These are phyloP conservation scores for Aplysina aerophoba DNA, from an alignment of 37 sponge, comb jelly and placozoan genomes.

Conservation along the genomic window DNA sequence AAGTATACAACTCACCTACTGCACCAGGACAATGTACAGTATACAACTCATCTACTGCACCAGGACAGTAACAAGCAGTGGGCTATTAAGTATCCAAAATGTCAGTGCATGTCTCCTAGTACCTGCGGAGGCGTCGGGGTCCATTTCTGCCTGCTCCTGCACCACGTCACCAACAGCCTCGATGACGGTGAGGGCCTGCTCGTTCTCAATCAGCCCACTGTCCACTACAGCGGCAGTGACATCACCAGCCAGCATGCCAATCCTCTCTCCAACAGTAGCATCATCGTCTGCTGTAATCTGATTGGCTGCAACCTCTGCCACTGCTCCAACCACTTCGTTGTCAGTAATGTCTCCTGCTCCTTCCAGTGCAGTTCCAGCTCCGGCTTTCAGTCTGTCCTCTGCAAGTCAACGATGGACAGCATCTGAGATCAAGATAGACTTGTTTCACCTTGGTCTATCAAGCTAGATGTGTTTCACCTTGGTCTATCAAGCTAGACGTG, in stretches of 20 bases:
- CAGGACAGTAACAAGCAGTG: too few relatives aligned
- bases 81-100: too few relatives aligned
- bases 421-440: too few relatives aligned
- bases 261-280: neutral
- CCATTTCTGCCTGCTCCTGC: neutral
- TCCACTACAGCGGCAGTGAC: neutral
- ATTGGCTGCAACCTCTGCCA: slow-evolving; percentile 1
- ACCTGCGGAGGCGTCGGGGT: neutral
- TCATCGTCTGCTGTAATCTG: slow-evolving; percentile 24
- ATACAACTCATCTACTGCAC: too few relatives aligned
- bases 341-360: slow-evolving; percentile 7
- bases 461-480: too few relatives aligned
- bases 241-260: neutral
- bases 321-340: slow-evolving; percentile 9
- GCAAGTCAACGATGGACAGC: too few relatives aligned
- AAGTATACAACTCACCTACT: too few relatives aligned
- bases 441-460: too few relatives aligned
- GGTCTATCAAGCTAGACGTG: too few relatives aligned
- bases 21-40: too few relatives aligned
- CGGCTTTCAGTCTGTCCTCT: neutral
- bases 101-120: too few relatives aligned
- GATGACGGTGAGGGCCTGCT: neutral
- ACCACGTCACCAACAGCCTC: neutral
- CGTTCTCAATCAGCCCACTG: neutral
- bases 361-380: neutral